Base-by-base conservation (phyloP, 92 coral and sea anemone genomes). In the Epizoanthus stellaris region DNA sequence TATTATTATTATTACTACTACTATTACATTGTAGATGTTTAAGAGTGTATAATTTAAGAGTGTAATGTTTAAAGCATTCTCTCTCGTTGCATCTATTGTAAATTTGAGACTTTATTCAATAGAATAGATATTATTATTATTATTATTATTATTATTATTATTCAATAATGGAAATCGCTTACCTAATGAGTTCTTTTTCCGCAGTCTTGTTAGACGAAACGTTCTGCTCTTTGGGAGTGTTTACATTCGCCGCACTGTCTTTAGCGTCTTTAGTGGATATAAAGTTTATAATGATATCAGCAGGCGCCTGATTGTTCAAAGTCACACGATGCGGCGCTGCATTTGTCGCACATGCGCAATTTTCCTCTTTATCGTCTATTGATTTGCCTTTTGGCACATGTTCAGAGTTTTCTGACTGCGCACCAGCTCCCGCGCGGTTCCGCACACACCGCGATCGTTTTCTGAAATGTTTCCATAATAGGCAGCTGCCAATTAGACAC, bases 381-480 rank as follows among this genome's bases (percentile, higher is more conserved):
- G 83, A 42, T 79, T 79, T 79, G 42, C 83, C 83, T 63, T 79
- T 79, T 20, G 83, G 56, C 61, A 23, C 72, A 23, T 42, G 25
- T 12, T 79, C 83, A 54, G 82, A 68, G 73, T 81, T 68, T 62
- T 21, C 67, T 58, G 79, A 40, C 57, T 66, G 87, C 36, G 84
- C 54, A 54, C 63, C 76, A 20, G 85, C 75, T 49, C 81, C 68
- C 52, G 57, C 89, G 82, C 85, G 81, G 42, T 85, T 75, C 82
- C 80, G 77, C 57, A 81, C 73, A 21, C 68, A 84, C 49, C 89
- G 86, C n/a, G 82, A 73, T 80, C 84, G 89, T 59, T 91, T 89
- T 76, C 95, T 81, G 80, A 87, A 71, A 77, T 80, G 86, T 89
- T 86, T 91, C 98, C 98, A 94, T 12, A 90, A 21, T 34, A 91